These are phyloP conservation scores for Ochotona princeps DNA, from an alignment of 2,113 vertebrate genomes.

Conservation along the genomic window DNA sequence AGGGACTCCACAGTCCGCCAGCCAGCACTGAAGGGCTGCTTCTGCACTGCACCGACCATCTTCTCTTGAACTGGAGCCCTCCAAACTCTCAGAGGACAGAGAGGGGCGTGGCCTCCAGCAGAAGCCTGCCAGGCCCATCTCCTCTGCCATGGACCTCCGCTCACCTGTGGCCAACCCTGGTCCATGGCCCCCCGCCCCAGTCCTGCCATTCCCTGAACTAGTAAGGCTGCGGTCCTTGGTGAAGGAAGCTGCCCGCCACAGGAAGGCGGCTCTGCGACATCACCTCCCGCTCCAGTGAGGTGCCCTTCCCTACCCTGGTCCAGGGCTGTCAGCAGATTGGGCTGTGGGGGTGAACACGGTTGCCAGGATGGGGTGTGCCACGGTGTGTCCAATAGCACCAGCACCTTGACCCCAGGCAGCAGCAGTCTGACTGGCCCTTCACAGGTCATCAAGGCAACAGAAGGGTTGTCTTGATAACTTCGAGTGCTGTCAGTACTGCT, in stretches of 20 bases:
- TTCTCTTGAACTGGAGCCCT: too few relatives aligned
- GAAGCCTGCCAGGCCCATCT: too few relatives aligned
- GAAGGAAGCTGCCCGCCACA: neutral
- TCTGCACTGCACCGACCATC: fast-evolving
- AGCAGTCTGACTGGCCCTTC: slow-evolving; percentile 84
- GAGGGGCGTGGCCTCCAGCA: too few relatives aligned
- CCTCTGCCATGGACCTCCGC: too few relatives aligned
- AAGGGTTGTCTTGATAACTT: slow-evolving; percentile 95
- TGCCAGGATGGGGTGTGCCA: slow-evolving; percentile 84
- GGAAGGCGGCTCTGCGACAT: neutral
- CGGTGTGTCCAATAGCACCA: slow-evolving; percentile 83
- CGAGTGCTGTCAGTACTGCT: slow-evolving; percentile 96
- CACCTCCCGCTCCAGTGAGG: neutral
- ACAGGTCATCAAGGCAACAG: slow-evolving; percentile 88
- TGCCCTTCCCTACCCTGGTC: neutral
- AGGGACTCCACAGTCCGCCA: fast-evolving
- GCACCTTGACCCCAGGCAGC: slow-evolving; percentile 84
- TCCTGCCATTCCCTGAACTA: too few relatives aligned
- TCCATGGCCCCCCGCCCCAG: too few relatives aligned
- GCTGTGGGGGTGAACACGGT: slow-evolving; percentile 87
- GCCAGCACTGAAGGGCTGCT: neutral
- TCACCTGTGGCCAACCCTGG: too few relatives aligned
- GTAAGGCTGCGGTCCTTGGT: neutral
- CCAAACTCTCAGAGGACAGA: too few relatives aligned
- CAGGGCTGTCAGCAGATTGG: slow-evolving; percentile 67